Evolutionary conservation across 2,888 invertebrate species (phyloP), one percentile per base, ranked within the genome.

Genomic region (Drosophila mettleri): DNA sequence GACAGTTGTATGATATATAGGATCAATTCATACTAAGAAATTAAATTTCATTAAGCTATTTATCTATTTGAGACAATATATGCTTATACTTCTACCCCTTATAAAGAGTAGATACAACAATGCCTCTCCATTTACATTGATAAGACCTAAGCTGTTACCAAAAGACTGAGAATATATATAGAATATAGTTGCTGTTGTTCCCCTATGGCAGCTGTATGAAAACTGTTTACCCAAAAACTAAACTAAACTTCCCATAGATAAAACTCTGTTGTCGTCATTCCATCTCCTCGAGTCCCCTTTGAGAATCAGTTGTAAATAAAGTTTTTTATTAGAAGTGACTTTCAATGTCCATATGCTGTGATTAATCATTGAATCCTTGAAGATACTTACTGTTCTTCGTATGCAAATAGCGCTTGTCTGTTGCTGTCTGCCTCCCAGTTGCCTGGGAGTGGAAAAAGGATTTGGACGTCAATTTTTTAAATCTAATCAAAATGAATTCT

Each of bases 401-500:
- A 45, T 12, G 2, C 7, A 45, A 16, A 45, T 27, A 7, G 6
- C 16, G 7, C 2, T 1, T 45, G 16, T 10, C n/a, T 41, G 38
- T 20, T 38, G 20, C 14, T 22, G 8, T 2, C 29, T 14, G 14
- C 9, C 9, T n/a, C 7, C n/a, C 33, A 33, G 20, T 18, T 14
- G n/a, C n/a, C 22, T 27, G n/a, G 12, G 24, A 52, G 39, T 2
- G n/a, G 4, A 12, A 4, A n/a, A 12, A 4, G 45, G 27, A 27
- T 27, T 3, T 29, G 12, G 20, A 12, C 60, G 51, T 36, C 20
- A 39, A 29, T 29, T 48, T 59, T 54, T 27, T n/a, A 52, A 71
- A 57, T 73, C 61, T 22, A 69, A 73, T 73, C 69, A 55, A 63
- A 67, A 54, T 43, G 20, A 68, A 74, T 55, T 62, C 27, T 46